These are phyloP conservation scores for Scolanthus callimorphus DNA, from an alignment of 92 coral and sea anemone genomes.

Conservation along the genomic window DNA sequence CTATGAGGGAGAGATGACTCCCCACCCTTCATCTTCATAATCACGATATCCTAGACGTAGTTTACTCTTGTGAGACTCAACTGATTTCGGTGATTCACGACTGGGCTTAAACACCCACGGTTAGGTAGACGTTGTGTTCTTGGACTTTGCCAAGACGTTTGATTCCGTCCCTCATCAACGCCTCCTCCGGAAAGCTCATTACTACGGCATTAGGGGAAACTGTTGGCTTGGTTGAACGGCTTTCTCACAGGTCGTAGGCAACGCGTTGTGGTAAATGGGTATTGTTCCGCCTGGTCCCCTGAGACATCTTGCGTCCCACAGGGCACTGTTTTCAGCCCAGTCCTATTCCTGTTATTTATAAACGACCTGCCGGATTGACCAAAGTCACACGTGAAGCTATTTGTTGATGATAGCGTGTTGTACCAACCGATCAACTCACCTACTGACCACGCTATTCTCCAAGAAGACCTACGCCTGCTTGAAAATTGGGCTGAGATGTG, in stretches of 20 bases:
- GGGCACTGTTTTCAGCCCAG: no score
- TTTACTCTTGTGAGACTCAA: slow-evolving; percentile 2
- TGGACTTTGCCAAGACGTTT: not conserved
- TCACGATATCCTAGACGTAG: no score
- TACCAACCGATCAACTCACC: not conserved
- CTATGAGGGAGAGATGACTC: no score
- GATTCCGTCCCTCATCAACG: not conserved
- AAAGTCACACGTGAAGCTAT: not conserved
- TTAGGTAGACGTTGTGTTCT: no score
- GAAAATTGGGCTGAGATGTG: not conserved
- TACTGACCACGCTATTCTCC: not conserved
- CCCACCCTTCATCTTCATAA: no score
- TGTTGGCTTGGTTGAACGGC: no score
- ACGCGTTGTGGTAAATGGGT: not conserved
- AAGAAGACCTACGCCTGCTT: not conserved
- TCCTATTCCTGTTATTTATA: no score
- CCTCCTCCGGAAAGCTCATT: not conserved
- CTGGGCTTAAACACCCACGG: no score
- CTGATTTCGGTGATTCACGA: slow-evolving; percentile 3
- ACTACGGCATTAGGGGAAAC: not conserved
- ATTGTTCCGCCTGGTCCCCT: not conserved
- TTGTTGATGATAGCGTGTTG: not conserved
- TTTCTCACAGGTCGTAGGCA: no score
- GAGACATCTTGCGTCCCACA: not conserved
- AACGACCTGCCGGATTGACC: not conserved